These are phyloP conservation scores for Halictus ligatus DNA, from an alignment of 2,888 invertebrate genomes.

Conservation along the genomic window DNA sequence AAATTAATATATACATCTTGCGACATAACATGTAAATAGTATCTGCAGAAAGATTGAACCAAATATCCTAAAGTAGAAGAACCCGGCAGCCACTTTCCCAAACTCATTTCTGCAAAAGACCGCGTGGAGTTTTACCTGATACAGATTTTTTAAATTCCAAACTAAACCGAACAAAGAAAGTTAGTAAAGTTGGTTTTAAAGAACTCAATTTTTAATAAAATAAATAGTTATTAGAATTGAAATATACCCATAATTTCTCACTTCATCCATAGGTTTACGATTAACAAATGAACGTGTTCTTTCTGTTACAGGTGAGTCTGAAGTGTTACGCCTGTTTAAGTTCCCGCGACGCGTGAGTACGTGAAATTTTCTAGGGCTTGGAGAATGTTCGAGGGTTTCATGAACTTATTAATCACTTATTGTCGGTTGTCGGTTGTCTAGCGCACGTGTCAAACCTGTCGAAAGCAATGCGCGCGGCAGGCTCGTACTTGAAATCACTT, in stretches of 20 bases:
- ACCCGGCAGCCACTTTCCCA: neutral
- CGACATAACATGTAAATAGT: too few relatives aligned
- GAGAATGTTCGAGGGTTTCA: neutral
- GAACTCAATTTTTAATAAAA: neutral
- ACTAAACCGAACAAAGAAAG: neutral
- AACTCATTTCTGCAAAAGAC: neutral
- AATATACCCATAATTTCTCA: neutral
- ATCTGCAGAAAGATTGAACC: neutral
- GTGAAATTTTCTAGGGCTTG: neutral
- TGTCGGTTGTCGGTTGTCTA: constrained; percentile 2
- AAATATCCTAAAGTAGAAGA: neutral
- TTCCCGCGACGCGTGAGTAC: constrained; percentile 13
- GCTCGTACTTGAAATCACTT: neutral
- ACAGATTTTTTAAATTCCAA: neutral
- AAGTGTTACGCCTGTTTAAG: neutral
- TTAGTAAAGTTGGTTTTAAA: neutral
- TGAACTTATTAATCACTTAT: neutral
- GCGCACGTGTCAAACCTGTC: neutral
- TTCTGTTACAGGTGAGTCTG: constrained; percentile 41
- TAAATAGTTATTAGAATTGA: neutral
- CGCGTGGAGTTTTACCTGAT: too few relatives aligned
- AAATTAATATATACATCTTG: neutral
- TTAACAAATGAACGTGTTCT: neutral
- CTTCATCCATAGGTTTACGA: neutral
- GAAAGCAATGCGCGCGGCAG: neutral